phyloP scores from a whole-genome alignment of 2,888 invertebrate genomes.

The Smittia aterrima region DNA sequence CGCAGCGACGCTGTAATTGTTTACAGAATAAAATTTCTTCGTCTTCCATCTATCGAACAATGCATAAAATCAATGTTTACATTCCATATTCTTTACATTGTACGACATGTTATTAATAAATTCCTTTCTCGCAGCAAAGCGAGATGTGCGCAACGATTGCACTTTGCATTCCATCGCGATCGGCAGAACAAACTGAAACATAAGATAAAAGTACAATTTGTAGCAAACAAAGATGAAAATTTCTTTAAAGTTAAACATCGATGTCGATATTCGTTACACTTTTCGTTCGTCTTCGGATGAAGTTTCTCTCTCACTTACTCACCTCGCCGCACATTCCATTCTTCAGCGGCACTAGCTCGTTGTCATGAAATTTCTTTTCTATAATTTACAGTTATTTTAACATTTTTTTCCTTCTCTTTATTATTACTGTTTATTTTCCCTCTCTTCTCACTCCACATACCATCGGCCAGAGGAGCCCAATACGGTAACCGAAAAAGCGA shows the following conservation, averaged over 20 bases:
- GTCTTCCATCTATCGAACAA: not conserved
- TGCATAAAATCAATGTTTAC: slow-evolving; percentile 13
- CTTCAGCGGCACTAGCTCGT: slow-evolving; percentile 26
- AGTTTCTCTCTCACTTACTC: slow-evolving; percentile 11
- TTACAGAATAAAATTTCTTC: not conserved
- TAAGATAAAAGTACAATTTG: not conserved
- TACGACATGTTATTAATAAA: not conserved
- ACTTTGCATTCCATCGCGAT: slow-evolving; percentile 27
- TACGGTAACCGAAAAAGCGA: not conserved
- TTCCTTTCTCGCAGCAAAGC: not conserved
- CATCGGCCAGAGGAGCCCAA: not conserved
- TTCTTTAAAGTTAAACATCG: not conserved
- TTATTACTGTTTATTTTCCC: slow-evolving; percentile 9
- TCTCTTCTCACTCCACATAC: slow-evolving; percentile 15
- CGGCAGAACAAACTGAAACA: not conserved
- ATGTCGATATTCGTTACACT: slow-evolving; percentile 15
- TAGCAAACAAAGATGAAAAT: slow-evolving; percentile 2
- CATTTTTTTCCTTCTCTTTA: slow-evolving; percentile 22
- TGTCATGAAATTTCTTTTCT: slow-evolving; percentile 27
- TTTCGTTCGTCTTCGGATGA: not conserved
- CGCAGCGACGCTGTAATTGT: not conserved
- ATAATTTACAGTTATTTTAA: slow-evolving; percentile 36
- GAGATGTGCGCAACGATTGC: slow-evolving; percentile 1
- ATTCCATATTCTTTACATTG: slow-evolving; percentile 2
- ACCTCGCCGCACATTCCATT: slow-evolving; percentile 23